Conservation (phyloP, 2,797 vertebrate species). For the Hippocampus kuda region DNA sequence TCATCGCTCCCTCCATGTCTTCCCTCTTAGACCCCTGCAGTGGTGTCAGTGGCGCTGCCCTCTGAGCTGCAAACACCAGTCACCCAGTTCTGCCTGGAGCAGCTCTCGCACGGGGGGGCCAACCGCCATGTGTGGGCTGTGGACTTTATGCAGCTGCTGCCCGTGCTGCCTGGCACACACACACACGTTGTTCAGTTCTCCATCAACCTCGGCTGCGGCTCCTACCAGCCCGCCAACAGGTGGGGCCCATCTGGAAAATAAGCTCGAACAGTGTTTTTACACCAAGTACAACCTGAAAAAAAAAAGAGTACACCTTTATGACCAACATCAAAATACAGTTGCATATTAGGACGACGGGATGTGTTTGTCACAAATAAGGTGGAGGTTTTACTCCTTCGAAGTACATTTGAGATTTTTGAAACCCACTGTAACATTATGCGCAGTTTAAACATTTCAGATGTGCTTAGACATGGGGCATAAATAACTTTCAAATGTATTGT, state of each 20-base stretch:
- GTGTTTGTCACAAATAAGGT: too few species aligned
- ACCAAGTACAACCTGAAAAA: background rate
- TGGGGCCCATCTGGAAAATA: constrained; percentile 46
- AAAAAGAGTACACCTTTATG: too few species aligned
- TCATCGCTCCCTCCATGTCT: background rate
- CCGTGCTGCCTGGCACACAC: constrained; percentile 78
- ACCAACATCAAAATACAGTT: too few species aligned
- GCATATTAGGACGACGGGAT: too few species aligned
- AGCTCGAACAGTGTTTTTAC: constrained; percentile 2
- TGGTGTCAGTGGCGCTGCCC: constrained; percentile 83
- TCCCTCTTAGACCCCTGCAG: constrained; percentile 69
- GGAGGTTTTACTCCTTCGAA: too few species aligned
- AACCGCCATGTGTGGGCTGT: constrained; percentile 86
- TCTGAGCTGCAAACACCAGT: constrained; percentile 83
- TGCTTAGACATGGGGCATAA: too few species aligned
- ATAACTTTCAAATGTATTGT: too few species aligned
- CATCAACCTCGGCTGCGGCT: constrained; percentile 94
- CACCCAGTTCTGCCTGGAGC: constrained; percentile 91
- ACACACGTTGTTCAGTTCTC: constrained; percentile 97
- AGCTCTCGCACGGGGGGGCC: constrained; percentile 77
- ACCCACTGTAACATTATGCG: too few species aligned
- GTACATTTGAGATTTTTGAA: too few species aligned
- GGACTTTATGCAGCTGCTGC: constrained; percentile 90
- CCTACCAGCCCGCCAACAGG: constrained; percentile 96
- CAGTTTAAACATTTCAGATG: too few species aligned